Conservation (phyloP, 2,113 vertebrate species). For the Neodon shergylaensis region DNA sequence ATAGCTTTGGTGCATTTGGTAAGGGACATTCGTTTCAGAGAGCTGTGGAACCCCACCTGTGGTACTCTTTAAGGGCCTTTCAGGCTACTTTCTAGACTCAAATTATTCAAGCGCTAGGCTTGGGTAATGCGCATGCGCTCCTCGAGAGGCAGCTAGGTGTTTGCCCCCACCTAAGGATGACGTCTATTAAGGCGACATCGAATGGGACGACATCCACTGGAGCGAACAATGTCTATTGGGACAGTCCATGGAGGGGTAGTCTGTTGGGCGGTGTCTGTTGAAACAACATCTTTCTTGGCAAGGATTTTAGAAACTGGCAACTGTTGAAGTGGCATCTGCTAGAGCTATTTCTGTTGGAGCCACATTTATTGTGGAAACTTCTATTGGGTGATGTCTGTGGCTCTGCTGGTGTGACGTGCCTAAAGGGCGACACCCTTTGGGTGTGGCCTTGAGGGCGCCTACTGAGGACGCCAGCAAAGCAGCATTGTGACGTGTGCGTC, state of each 20-base stretch:
- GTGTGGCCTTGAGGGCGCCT: background rate
- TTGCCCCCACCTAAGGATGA: background rate
- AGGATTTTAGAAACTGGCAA: background rate
- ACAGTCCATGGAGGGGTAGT: no score
- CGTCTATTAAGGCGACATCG: background rate
- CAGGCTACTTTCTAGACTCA: background rate
- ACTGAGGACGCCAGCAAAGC: fast-evolving
- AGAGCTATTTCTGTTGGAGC: background rate
- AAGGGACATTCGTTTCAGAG: background rate
- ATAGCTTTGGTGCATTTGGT: background rate
- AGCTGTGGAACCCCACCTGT: background rate
- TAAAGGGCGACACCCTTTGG: background rate
- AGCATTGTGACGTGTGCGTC: background rate
- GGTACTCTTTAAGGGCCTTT: background rate
- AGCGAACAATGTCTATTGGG: background rate
- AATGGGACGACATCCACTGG: background rate
- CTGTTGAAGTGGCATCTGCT: background rate
- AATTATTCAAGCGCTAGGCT: background rate
- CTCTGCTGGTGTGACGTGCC: background rate
- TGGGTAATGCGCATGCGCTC: background rate
- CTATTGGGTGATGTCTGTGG: no score
- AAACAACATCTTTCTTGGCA: background rate
- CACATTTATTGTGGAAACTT: background rate
- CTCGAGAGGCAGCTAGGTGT: background rate
- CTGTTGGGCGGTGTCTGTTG: background rate